Percentiles rank a stretch among this genome's conserved stretches.
These are phyloP conservation scores for Amphiura filiformis DNA, from an alignment of 35 echinoderm and acorn worm genomes.

Conservation along the genomic window DNA sequence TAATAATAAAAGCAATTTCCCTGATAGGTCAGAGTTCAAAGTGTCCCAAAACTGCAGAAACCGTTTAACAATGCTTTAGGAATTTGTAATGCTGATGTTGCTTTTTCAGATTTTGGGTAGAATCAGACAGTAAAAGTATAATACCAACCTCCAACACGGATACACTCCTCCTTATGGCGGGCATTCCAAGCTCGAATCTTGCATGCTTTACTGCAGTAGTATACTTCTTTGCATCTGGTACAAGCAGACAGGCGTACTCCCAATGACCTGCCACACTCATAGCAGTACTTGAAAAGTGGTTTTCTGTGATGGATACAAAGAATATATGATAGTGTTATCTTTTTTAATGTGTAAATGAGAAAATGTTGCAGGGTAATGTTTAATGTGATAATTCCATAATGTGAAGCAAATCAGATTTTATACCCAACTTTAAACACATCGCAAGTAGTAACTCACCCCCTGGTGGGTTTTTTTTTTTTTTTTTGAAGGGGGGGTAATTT, in stretches of 20 bases:
- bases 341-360: background rate
- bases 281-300: slow-evolving; percentile 93
- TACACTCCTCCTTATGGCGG: slow-evolving; percentile 91
- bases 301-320: slow-evolving; percentile 63
- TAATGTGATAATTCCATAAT: background rate
- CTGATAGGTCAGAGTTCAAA: no score
- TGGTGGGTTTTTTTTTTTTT: no score
- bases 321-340: background rate
- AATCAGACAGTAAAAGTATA: background rate
- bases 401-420: background rate
- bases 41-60: no score
- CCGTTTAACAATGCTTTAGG: no score
- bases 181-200: slow-evolving; percentile 96
- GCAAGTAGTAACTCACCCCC: no score
- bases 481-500: no score
- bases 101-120: no score
- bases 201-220: slow-evolving; percentile 97
- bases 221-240: slow-evolving; percentile 92
- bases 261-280: slow-evolving; percentile 83
- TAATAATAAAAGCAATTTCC: no score
- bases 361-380: background rate
- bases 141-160: slow-evolving; percentile 76
- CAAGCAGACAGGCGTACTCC: slow-evolving; percentile 91
- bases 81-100: no score
- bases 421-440: background rate